Base-by-base conservation (phyloP, 1,140 invertebrate genomes). In the Drosophila pachea region DNA sequence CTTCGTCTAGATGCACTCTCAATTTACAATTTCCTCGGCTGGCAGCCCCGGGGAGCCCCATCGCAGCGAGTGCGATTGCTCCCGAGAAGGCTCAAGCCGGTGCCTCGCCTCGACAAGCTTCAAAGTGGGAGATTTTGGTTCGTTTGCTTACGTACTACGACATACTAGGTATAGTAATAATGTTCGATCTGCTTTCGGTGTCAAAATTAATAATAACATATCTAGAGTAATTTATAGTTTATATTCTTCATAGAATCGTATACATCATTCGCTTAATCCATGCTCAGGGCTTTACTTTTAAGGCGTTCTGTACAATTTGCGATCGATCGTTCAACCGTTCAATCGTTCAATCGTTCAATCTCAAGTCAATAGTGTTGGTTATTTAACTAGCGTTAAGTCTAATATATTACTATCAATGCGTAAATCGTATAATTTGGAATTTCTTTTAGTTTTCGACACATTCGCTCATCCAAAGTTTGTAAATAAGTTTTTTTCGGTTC, bases 241-340 rank as follows among this genome's bases (percentile, higher is more conserved):
- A 74, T 77, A 67, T 84, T 75, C 74, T 75, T 62, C 76, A 76
- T 73, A 83, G 79, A 76, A 70, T 87, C 74, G 73, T 78, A 78
- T 83, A 84, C 74, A 84, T 84, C 73, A 73, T 77, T 87, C 68
- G 73, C 74, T 81, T 70, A 61, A 56, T 72, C 49, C 40, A 64
- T 63, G 29, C 74, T 65, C 86, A 50, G 33, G 53, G 40, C 14
- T 40, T 67, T 74, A 68, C 53, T 59, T 81, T 86, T 86, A 86
- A 86, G 81, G 81, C 81, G 81, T 86, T 86, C 81, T 87, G 78
- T 87, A 84, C 84, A 87, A 75, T 84, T 74, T 86, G 79, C 79
- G 73, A 73, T 82, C 67, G 68, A 78, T 78, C 78, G 72, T 84
- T 83, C 22, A 22, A 22, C 67, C 78, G 72, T 84, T 83, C 22